phyloP scores from a whole-genome alignment of 2,113 vertebrate genomes.

The Drymodes brunneopygia region DNA sequence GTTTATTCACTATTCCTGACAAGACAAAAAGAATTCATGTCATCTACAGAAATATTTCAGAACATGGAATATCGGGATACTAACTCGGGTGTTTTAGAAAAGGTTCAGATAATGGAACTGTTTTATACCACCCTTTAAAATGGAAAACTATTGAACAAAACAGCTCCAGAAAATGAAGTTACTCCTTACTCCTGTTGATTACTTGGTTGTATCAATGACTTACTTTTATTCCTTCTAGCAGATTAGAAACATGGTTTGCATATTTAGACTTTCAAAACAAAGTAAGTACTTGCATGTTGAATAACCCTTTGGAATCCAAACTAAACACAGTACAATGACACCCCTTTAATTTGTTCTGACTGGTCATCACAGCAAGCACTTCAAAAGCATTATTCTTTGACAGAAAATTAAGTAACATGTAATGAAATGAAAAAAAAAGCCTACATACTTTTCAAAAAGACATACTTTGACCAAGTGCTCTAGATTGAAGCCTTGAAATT shows the following conservation, averaged over 20 bases:
- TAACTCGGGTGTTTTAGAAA: background rate
- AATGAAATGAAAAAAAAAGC: slow-evolving; percentile 76
- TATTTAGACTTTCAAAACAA: background rate
- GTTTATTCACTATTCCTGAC: background rate
- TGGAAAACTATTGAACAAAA: background rate
- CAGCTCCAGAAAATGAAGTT: background rate
- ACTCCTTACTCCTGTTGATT: background rate
- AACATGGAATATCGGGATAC: background rate
- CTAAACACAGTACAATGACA: background rate
- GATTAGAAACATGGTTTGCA: background rate
- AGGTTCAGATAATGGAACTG: background rate
- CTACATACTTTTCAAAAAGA: slow-evolving; percentile 81
- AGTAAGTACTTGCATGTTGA: slow-evolving; percentile 15
- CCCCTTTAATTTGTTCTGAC: slow-evolving; percentile 59
- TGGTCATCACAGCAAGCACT: slow-evolving; percentile 66
- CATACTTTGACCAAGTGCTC: slow-evolving; percentile 83
- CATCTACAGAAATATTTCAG: background rate
- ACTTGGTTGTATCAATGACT: background rate
- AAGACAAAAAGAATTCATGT: background rate
- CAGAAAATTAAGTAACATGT: slow-evolving; percentile 82
- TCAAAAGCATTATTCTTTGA: slow-evolving; percentile 75
- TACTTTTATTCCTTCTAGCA: background rate
- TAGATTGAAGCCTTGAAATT: slow-evolving; percentile 80
- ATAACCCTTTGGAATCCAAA: slow-evolving; percentile 19
- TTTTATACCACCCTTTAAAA: background rate